Evolutionary conservation across 1,140 invertebrate genomes (phyloP), one percentile per base, ranked within the genome.

Genomic region (Cecropterus lyciades): DNA sequence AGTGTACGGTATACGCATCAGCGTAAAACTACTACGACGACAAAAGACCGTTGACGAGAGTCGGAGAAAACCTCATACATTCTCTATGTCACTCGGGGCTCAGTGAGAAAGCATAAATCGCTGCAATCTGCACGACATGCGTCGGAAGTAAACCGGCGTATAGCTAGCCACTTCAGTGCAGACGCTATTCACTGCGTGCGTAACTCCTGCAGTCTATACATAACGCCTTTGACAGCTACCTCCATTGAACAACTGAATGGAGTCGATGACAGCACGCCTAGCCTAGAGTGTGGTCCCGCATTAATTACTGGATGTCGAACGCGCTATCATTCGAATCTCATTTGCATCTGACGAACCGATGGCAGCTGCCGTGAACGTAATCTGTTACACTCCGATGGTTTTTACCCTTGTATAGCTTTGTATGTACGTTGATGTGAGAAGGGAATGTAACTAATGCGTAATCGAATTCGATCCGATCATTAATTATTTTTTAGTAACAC

Each of bases 161-260:
- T 71, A 79, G 52, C 67, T 74, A 76, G 75, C 71, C 82, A 84
- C 82, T 85, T 83, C 77, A 82, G 52, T 53, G 74, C 75, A 77
- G 85, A 88, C 83, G 72, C 82, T 84, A 89, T 89, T 89, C 83
- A 88, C 65, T 51, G 62, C 66, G 77, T 83, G 84, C 80, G 85
- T 85, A 78, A 70, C 63, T 64, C 33, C 33, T 45, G 72, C 70
- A 56, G 69, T 73, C 79, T 75, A 70, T 77, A 79, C 71, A 52
- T 62, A 78, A 71, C 77, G 69, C 75, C 77, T 85, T 83, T 87
- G 82, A 87, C 77, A 81, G 78, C 76, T 71, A 59, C 70, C 69
- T 76, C 76, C 69, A 89, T 87, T 85, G 84, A 89, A 80, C 83
- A 73, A 75, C 42, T 88, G 84, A 89, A 88, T 74, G 65, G 64